A percentile compares a stretch with the other conserved stretches of the same genome.
These are phyloP conservation scores for Scotopteryx bipunctaria DNA, from an alignment of 2,888 invertebrate species.

Conservation along the genomic window DNA sequence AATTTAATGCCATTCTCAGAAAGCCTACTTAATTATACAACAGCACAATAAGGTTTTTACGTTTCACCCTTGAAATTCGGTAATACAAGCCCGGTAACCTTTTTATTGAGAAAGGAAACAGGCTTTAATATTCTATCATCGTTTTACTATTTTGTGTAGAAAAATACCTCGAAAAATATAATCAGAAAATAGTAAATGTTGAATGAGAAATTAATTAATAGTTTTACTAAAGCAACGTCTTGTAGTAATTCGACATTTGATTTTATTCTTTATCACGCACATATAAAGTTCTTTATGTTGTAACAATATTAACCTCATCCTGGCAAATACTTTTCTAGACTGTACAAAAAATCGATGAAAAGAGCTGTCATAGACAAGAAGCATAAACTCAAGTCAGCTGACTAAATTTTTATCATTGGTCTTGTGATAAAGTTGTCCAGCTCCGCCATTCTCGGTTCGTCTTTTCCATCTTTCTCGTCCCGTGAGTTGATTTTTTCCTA, in stretches of 20 bases:
- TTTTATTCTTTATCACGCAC: background rate
- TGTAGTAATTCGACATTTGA: background rate
- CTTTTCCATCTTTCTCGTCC: constrained; percentile 78
- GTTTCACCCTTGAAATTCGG: no score
- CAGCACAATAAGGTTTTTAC: no score
- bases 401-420: constrained; percentile 82
- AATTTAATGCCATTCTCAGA: no score
- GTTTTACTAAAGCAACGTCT: background rate
- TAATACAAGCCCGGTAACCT: no score
- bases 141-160: no score
- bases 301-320: background rate
- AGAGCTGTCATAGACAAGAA: constrained; percentile 57
- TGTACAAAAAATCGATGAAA: constrained; percentile 62
- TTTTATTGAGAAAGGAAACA: no score
- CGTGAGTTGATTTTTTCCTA: constrained; percentile 72
- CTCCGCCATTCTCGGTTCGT: constrained; percentile 82
- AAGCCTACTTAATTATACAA: no score
- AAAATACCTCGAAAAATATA: no score
- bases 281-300: background rate
- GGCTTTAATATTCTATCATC: no score
- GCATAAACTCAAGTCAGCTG: constrained; percentile 80
- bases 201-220: background rate
- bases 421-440: constrained; percentile 81
- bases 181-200: background rate
- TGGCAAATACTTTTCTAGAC: background rate